Conservation (phyloP, 2,797 vertebrate genomes). For the Meriones psammophilus region DNA sequence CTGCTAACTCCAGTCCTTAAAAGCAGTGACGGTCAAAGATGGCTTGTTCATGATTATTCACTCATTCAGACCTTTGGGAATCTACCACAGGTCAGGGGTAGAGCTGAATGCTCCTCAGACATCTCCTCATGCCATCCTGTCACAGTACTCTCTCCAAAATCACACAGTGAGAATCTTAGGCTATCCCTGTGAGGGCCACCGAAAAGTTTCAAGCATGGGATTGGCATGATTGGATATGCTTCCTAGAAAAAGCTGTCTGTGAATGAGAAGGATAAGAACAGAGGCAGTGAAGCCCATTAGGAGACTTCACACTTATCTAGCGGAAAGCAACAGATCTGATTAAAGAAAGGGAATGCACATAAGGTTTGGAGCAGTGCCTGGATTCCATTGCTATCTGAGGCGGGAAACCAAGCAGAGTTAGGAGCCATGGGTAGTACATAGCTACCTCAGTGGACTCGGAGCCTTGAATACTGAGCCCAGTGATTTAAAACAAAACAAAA, state of each 20-base stretch:
- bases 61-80: neutral
- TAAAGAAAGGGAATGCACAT: neutral
- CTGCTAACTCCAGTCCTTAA: neutral
- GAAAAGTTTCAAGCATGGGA: neutral
- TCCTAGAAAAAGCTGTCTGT: slow-evolving; percentile 32
- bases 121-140: neutral
- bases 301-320: neutral
- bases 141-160: neutral
- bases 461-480: neutral
- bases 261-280: neutral
- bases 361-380: neutral
- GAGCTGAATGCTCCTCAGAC: neutral
- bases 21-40: neutral
- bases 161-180: neutral
- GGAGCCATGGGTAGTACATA: neutral
- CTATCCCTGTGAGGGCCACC: neutral
- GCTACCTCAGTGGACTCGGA: neutral
- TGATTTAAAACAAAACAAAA: neutral
- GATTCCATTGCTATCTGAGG: neutral
- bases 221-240: neutral
- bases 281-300: neutral
- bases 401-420: neutral
- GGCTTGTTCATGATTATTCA: neutral
- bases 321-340: neutral
- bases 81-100: neutral